A percentile compares a stretch with the other conserved stretches of the same genome.
Conservation (phyloP, 2,888 invertebrate genomes). For the Chorisops tibialis region DNA sequence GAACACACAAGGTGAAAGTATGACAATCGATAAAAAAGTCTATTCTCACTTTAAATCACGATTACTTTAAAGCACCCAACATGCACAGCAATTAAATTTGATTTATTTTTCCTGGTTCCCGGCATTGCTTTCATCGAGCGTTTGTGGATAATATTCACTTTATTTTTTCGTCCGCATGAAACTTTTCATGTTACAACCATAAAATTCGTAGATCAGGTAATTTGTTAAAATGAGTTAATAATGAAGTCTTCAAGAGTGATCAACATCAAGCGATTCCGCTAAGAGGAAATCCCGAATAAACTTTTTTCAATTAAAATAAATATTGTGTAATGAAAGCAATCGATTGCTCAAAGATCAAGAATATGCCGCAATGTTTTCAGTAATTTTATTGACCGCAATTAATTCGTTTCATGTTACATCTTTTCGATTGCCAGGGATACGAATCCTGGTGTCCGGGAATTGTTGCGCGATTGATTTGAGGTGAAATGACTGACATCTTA, state of each 20-base stretch:
- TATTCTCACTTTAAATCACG: slow-evolving; percentile 73
- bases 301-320: slow-evolving; percentile 76
- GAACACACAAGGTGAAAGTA: slow-evolving; percentile 56
- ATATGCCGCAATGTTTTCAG: no score
- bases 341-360: no score
- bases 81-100: background rate
- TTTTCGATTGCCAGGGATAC: no score
- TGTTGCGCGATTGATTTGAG: no score
- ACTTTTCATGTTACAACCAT: slow-evolving; percentile 94
- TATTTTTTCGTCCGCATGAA: slow-evolving; percentile 89
- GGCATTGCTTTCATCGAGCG: slow-evolving; percentile 85
- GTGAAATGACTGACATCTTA: no score
- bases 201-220: slow-evolving; percentile 82
- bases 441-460: no score
- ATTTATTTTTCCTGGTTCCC: slow-evolving; percentile 56
- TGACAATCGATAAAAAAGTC: slow-evolving; percentile 72
- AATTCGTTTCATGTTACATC: no score
- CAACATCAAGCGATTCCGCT: slow-evolving; percentile 79
- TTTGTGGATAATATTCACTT: slow-evolving; percentile 81
- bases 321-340: slow-evolving; percentile 93
- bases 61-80: slow-evolving; percentile 45
- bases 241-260: slow-evolving; percentile 93
- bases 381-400: no score
- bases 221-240: no score
- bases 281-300: slow-evolving; percentile 78